A percentile compares a stretch with the other conserved stretches of the same genome.
Conservation (phyloP, 2,888 invertebrate genomes). For the Drosophila gaucha region DNA sequence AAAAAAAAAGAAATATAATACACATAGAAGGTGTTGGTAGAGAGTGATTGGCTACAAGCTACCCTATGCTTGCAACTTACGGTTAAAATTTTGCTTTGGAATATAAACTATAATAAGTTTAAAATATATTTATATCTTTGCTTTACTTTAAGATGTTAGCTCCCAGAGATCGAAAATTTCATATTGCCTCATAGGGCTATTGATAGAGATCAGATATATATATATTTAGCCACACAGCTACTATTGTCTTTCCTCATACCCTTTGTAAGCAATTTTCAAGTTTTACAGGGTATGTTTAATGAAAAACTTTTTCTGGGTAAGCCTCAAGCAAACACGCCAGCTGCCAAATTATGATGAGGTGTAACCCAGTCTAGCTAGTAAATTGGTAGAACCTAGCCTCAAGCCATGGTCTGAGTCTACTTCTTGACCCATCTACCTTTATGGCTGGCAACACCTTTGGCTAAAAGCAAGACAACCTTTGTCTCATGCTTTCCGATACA, state of each 20-base stretch:
- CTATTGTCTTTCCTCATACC: not conserved
- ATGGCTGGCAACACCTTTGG: constrained; percentile 43
- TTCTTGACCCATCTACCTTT: constrained; percentile 1
- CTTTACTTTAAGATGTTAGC: too few species aligned
- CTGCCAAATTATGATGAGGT: constrained; percentile 66
- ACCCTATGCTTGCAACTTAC: not conserved
- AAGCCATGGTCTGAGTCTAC: not conserved
- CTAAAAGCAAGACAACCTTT: constrained; percentile 20
- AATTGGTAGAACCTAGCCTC: constrained; percentile 40
- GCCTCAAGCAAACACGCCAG: constrained; percentile 28
- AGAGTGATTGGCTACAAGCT: not conserved
- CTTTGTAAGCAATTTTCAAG: not conserved
- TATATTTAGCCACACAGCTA: not conserved
- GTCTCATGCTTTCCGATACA: constrained; percentile 25
- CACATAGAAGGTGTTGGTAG: not conserved
- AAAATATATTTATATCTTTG: too few species aligned
- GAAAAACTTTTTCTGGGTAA: constrained; percentile 52
- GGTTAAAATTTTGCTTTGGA: too few species aligned
- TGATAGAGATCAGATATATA: too few species aligned
- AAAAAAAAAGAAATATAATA: not conserved
- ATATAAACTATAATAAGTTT: too few species aligned
- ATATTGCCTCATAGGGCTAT: too few species aligned
- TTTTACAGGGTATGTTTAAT: not conserved
- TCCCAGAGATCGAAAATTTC: too few species aligned
- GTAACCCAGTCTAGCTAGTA: constrained; percentile 21